phyloP scores from a whole-genome alignment of 2,888 invertebrate genomes.

The Lasius fuliginosus region DNA sequence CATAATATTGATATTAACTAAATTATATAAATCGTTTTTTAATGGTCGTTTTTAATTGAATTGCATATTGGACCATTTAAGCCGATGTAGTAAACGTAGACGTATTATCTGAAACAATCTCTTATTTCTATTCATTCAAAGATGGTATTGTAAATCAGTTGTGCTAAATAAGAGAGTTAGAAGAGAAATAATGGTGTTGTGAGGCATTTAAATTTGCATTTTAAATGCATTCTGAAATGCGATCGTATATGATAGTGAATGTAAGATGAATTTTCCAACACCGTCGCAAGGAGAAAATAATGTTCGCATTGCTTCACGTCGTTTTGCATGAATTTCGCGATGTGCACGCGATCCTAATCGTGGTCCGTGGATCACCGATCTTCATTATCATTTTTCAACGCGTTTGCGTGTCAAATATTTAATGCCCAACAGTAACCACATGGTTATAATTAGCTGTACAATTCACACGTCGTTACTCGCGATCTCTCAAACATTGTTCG shows the following conservation, averaged over 20 bases:
- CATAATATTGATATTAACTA: slow-evolving; percentile 14
- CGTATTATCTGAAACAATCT: not conserved
- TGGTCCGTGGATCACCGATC: slow-evolving; percentile 41
- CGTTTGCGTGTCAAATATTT: slow-evolving; percentile 42
- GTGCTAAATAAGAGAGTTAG: not conserved
- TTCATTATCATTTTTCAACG: slow-evolving; percentile 22
- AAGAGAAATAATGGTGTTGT: not conserved
- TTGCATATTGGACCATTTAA: not conserved
- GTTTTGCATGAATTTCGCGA: slow-evolving; percentile 57
- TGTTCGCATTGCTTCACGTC: slow-evolving; percentile 23
- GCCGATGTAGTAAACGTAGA: not conserved
- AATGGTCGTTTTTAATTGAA: not conserved
- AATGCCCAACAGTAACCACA: slow-evolving; percentile 23
- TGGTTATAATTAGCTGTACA: slow-evolving; percentile 48
- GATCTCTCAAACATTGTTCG: slow-evolving; percentile 15
- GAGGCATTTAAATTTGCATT: not conserved
- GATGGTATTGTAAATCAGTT: not conserved
- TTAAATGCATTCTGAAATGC: not conserved
- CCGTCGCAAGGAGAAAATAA: slow-evolving; percentile 47
- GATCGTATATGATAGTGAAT: not conserved
- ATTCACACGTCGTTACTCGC: slow-evolving; percentile 43
- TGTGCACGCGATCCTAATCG: slow-evolving; percentile 62
- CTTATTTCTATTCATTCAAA: not conserved
- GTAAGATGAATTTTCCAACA: not conserved
- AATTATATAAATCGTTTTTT: slow-evolving; percentile 24